phyloP scores from a whole-genome alignment of 1,140 invertebrate species.

The Cotesia chilonis region DNA sequence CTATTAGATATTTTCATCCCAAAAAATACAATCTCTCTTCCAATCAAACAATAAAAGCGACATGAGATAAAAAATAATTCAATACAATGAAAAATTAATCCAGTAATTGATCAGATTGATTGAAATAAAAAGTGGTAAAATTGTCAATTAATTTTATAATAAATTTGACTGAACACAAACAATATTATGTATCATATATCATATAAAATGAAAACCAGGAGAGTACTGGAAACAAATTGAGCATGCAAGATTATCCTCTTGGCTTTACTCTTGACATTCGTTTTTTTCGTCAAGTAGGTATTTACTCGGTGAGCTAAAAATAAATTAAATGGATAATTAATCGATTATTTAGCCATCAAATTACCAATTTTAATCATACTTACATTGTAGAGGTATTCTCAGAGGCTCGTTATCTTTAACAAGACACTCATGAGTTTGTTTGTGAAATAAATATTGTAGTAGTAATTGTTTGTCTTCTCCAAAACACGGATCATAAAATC shows the following conservation, averaged over 20 bases:
- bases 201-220: neutral
- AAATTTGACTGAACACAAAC: neutral
- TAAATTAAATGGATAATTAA: neutral
- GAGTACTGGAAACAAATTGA: neutral
- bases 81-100: neutral
- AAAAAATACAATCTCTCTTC: no score
- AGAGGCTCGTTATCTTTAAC: slow-evolving; percentile 81
- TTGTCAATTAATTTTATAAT: neutral
- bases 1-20: no score
- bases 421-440: slow-evolving; percentile 80
- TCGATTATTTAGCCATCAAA: neutral
- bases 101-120: neutral
- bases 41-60: no score
- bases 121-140: neutral
- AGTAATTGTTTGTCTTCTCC: slow-evolving; percentile 91
- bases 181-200: neutral
- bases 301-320: slow-evolving; percentile 66
- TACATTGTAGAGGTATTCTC: slow-evolving; percentile 78
- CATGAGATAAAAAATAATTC: no score
- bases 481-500: slow-evolving; percentile 96
- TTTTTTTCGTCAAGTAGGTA: slow-evolving; percentile 61
- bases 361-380: slow-evolving; percentile 45
- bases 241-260: slow-evolving; percentile 22
- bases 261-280: slow-evolving; percentile 35
- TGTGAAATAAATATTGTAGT: slow-evolving; percentile 87